phyloP scores from a whole-genome alignment of 2,888 invertebrate species.

The Conops quadrifasciatus region DNA sequence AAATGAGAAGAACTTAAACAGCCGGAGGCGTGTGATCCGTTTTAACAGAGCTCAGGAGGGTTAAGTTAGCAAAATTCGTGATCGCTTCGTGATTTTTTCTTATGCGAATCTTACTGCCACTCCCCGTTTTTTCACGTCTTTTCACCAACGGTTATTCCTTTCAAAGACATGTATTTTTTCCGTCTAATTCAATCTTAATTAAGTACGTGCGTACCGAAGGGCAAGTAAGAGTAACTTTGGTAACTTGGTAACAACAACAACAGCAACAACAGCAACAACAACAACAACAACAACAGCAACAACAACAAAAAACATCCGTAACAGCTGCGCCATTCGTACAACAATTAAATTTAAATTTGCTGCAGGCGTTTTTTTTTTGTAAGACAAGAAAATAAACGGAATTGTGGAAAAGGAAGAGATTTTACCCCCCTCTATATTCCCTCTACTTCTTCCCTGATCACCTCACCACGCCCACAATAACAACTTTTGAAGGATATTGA shows the following conservation, averaged over 20 bases:
- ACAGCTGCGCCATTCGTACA: not conserved
- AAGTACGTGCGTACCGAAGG: not conserved
- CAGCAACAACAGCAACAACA: not conserved
- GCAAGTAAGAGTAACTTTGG: not conserved
- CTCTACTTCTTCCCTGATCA: no score
- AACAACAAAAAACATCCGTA: not conserved
- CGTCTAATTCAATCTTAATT: constrained; percentile 3
- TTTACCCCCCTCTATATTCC: no score
- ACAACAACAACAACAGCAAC: constrained; percentile 1
- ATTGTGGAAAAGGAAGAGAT: not conserved
- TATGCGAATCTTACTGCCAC: no score
- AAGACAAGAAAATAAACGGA: not conserved
- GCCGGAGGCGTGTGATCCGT: no score
- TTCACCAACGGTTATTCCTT: no score
- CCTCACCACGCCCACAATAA: no score
- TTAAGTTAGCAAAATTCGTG: no score
- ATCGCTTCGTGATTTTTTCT: no score
- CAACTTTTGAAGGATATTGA: not conserved
- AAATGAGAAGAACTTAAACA: no score
- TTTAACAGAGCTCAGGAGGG: no score
- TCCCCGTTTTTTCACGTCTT: no score
- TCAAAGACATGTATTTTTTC: not conserved
- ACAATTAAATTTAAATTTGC: constrained; percentile 18
- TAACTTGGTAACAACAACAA: no score
- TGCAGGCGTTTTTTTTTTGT: constrained; percentile 2